These are phyloP conservation scores for Adela reaumurella DNA, from an alignment of 2,888 invertebrate genomes.

Conservation along the genomic window DNA sequence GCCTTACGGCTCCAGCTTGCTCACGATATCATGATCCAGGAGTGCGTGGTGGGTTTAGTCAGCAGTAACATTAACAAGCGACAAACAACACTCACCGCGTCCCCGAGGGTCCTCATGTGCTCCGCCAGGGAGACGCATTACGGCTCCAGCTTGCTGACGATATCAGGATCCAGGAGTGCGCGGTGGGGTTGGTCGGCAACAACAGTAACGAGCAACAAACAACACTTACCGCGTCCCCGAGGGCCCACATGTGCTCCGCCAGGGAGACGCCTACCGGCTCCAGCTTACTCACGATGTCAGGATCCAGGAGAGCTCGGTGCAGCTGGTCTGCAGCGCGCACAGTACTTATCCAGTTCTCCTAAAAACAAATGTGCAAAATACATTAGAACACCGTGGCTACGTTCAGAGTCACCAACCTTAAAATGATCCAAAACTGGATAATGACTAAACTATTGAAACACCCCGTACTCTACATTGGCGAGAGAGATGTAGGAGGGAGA, in stretches of 20 bases:
- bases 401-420: not conserved
- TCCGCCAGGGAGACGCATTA: conserved; percentile 38
- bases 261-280: conserved; percentile 40
- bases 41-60: too few species aligned
- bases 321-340: conserved; percentile 46
- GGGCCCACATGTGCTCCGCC: conserved; percentile 48
- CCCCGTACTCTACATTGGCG: too few species aligned
- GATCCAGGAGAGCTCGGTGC: conserved; percentile 36
- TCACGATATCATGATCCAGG: too few species aligned
- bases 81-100: conserved; percentile 26
- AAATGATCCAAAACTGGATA: too few species aligned
- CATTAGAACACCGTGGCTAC: not conserved
- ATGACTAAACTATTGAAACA: too few species aligned
- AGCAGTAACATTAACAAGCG: conserved; percentile 1
- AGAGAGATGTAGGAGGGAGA: too few species aligned
- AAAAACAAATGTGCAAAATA: not conserved
- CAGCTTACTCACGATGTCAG: conserved; percentile 27
- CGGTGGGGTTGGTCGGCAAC: conserved; percentile 46
- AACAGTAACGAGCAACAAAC: too few species aligned
- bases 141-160: conserved; percentile 34
- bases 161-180: conserved; percentile 29
- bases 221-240: conserved; percentile 34
- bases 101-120: conserved; percentile 48
- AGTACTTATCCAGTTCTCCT: conserved; percentile 50
- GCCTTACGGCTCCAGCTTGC: too few species aligned